Percentiles rank a stretch among this genome's conserved stretches.
Conservation (phyloP, 2,888 invertebrate species). For the Coecobrya sp. region DNA sequence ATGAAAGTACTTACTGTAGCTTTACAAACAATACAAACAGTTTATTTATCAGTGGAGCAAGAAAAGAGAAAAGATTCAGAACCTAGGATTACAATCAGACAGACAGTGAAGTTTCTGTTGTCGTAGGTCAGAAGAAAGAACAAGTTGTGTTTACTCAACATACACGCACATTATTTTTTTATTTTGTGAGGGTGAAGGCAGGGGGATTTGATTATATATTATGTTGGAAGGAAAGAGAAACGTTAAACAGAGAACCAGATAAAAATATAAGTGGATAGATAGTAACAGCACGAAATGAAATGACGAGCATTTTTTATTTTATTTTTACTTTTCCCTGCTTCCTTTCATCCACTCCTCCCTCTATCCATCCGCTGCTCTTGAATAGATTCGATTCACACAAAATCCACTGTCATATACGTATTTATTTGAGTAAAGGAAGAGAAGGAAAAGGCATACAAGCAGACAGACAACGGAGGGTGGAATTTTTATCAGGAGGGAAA, state of each 20-base stretch:
- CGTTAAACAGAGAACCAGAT: not conserved
- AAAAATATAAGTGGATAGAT: slow-evolving; percentile 70
- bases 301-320: slow-evolving; percentile 54
- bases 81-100: not conserved
- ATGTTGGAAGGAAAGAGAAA: not conserved
- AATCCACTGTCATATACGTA: slow-evolving; percentile 42
- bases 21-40: not conserved
- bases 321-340: slow-evolving; percentile 56
- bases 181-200: slow-evolving; percentile 16
- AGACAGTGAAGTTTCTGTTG: slow-evolving; percentile 64
- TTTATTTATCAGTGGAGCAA: not conserved
- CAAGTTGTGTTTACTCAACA: slow-evolving; percentile 15
- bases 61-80: not conserved
- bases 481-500: slow-evolving; percentile 69
- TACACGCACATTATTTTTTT: not conserved
- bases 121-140: slow-evolving; percentile 64
- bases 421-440: slow-evolving; percentile 28
- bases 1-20: not conserved
- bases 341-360: slow-evolving; percentile 39
- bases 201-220: slow-evolving; percentile 43
- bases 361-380: not conserved
- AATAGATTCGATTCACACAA: slow-evolving; percentile 45
- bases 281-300: slow-evolving; percentile 3
- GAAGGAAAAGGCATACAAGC: not conserved
- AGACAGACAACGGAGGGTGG: slow-evolving; percentile 55